Conservation (phyloP, 2,888 invertebrate species). For the Shargacucullia verbasci region DNA sequence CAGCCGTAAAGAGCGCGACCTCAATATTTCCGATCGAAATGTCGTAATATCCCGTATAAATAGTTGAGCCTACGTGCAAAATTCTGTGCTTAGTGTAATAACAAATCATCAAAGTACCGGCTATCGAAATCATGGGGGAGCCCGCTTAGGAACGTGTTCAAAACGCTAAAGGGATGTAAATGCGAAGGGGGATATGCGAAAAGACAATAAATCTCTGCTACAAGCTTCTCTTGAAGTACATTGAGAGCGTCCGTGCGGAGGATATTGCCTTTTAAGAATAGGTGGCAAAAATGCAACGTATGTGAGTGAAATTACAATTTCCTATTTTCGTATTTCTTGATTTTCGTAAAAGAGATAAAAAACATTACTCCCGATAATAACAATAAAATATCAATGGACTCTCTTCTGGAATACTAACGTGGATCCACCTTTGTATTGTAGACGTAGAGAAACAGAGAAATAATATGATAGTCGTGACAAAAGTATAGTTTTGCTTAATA, state of each 20-base stretch:
- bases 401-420: constrained; percentile 27
- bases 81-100: constrained; percentile 6
- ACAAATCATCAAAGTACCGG: neutral
- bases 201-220: constrained; percentile 21
- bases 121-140: constrained; percentile 1
- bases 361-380: constrained; percentile 16
- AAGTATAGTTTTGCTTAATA: too few relatives aligned
- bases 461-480: too few relatives aligned
- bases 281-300: too few relatives aligned
- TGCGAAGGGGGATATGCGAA: constrained; percentile 8
- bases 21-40: constrained; percentile 18
- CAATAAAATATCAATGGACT: neutral
- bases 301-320: too few relatives aligned
- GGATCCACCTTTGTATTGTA: too few relatives aligned
- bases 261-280: constrained; percentile 25
- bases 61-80: neutral
- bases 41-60: constrained; percentile 13
- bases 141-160: constrained; percentile 32
- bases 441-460: too few relatives aligned
- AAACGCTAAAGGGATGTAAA: constrained; percentile 21
- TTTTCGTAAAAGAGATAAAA: neutral
- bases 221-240: constrained; percentile 9
- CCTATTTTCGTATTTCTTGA: too few relatives aligned
- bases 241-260: constrained; percentile 1
- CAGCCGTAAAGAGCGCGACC: neutral